Conservation (phyloP, 2,888 invertebrate genomes). For the Agriopis aurantiaria region DNA sequence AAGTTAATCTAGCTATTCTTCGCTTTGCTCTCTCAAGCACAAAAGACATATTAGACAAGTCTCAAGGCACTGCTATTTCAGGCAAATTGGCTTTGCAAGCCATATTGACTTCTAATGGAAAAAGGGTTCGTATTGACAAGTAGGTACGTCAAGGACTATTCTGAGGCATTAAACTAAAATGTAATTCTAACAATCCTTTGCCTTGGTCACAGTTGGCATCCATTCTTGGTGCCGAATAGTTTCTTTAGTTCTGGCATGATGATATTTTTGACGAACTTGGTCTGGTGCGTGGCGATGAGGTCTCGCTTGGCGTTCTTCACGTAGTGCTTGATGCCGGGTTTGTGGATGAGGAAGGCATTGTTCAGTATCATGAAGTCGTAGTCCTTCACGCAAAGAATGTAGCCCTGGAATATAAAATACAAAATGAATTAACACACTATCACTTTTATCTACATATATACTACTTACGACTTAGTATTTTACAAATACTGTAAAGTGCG, state of each 20-base stretch:
- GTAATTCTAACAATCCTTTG: constrained; percentile 27
- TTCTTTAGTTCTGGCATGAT: constrained; percentile 95
- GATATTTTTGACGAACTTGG: constrained; percentile 91
- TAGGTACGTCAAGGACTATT: not conserved
- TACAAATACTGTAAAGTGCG: too few relatives aligned
- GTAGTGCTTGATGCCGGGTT: constrained; percentile 95
- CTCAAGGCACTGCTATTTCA: too few relatives aligned
- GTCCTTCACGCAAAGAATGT: constrained; percentile 95
- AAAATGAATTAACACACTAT: not conserved
- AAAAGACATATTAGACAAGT: too few relatives aligned
- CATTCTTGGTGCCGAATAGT: constrained; percentile 92
- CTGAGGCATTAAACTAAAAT: constrained; percentile 19
- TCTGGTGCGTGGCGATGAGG: constrained; percentile 91
- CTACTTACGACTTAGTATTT: too few relatives aligned
- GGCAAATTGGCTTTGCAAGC: too few relatives aligned
- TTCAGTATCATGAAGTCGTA: constrained; percentile 97
- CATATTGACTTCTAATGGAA: not conserved
- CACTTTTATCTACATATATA: too few relatives aligned
- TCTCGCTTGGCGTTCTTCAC: constrained; percentile 93
- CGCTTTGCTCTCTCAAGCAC: too few relatives aligned
- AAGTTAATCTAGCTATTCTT: too few relatives aligned
- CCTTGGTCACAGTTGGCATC: constrained; percentile 90
- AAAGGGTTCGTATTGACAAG: not conserved
- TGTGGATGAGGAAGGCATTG: constrained; percentile 97
- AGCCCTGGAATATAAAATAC: constrained; percentile 88